Conservation (phyloP, 64 coral and sea anemone genomes). For the Hydrozoanthus tunicans region DNA sequence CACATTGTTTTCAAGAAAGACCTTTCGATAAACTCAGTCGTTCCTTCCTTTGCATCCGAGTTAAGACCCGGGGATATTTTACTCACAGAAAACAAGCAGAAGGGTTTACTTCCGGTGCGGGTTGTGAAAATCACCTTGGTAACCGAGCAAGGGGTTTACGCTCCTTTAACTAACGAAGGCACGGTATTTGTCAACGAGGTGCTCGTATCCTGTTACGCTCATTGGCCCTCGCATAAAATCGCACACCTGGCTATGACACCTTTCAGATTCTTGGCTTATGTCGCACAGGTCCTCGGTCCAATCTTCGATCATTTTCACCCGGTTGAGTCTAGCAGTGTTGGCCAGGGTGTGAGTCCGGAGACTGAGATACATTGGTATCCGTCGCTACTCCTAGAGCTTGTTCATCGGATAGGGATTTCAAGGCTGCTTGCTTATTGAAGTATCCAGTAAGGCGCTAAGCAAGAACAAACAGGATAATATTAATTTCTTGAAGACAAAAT, state of each 20-base stretch:
- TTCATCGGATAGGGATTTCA: background rate
- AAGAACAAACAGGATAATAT: background rate
- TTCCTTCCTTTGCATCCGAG: conserved; percentile 33
- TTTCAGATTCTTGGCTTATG: conserved; percentile 23
- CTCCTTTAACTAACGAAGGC: conserved; percentile 86
- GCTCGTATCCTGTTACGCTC: conserved; percentile 94
- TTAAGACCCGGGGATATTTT: conserved; percentile 25
- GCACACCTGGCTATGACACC: conserved; percentile 85
- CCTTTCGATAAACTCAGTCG: background rate
- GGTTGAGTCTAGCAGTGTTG: background rate
- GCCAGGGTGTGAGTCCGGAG: background rate
- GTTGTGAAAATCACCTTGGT: conserved; percentile 40
- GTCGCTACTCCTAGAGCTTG: background rate
- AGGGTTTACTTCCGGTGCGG: background rate
- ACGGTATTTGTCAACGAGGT: conserved; percentile 76
- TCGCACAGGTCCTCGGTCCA: conserved; percentile 14
- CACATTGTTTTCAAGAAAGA: conserved; percentile 45
- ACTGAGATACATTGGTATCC: conserved; percentile 40
- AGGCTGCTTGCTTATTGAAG: conserved; percentile 7
- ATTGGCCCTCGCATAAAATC: conserved; percentile 70
- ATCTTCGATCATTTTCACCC: conserved; percentile 12
- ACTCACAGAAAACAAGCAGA: background rate
- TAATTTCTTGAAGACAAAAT: background rate
- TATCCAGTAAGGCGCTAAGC: background rate
- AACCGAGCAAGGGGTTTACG: conserved; percentile 71